Evolutionary conservation across 2,888 invertebrate genomes (phyloP).

Genomic region (Tortricodes alternella): DNA sequence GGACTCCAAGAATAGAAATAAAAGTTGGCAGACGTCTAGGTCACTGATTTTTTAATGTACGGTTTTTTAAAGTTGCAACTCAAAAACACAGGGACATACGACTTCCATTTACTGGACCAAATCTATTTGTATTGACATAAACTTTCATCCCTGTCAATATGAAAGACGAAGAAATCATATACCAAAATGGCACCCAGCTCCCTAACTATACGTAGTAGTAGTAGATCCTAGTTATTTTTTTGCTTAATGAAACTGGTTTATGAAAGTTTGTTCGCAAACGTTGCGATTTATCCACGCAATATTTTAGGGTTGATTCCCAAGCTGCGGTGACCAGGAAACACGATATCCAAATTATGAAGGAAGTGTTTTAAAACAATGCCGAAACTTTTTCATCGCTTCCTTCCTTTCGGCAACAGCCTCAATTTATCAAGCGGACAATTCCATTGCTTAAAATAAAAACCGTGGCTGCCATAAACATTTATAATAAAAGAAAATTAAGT

Average conservation of each 20-base stretch:
- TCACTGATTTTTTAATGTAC: too few relatives aligned
- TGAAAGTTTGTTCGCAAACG: conserved; percentile 56
- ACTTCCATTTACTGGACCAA: too few relatives aligned
- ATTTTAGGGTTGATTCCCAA: conserved; percentile 52
- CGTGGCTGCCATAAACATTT: conserved; percentile 34
- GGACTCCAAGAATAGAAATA: too few relatives aligned
- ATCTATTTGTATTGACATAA: too few relatives aligned
- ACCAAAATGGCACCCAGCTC: too few relatives aligned
- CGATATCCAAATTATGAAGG: conserved; percentile 65
- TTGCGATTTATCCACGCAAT: conserved; percentile 61
- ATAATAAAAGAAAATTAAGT: conserved; percentile 34
- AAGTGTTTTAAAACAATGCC: conserved; percentile 61
- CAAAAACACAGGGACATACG: too few relatives aligned
- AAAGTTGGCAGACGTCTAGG: too few relatives aligned
- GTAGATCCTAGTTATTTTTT: too few relatives aligned
- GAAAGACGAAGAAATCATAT: too few relatives aligned
- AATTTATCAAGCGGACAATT: conserved; percentile 58
- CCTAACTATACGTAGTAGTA: too few relatives aligned
- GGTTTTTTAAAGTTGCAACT: too few relatives aligned
- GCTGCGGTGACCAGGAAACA: conserved; percentile 51
- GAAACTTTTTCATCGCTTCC: conserved; percentile 60
- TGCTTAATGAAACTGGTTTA: conserved; percentile 54
- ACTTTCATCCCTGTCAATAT: too few relatives aligned
- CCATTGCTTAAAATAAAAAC: conserved; percentile 36
- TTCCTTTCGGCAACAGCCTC: conserved; percentile 50